phyloP scores from a whole-genome alignment of 1,140 invertebrate genomes.

The Listronotus oregonensis region DNA sequence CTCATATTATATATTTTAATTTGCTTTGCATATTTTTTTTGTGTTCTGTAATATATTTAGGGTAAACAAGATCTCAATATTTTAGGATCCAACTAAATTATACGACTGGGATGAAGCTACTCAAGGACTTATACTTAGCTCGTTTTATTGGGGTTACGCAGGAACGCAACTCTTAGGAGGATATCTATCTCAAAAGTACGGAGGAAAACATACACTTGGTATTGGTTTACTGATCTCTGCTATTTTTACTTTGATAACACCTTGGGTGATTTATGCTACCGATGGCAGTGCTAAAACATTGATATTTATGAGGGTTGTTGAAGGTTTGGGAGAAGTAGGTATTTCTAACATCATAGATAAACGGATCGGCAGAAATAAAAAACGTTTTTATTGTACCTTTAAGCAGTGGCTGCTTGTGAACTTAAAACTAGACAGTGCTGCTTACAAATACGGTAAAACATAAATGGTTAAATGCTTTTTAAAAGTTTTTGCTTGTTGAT shows the following conservation, averaged over 20 bases:
- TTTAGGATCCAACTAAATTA: constrained; percentile 43
- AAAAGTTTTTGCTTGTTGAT: too few relatives aligned
- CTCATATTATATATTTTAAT: too few relatives aligned
- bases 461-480: too few relatives aligned
- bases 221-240: constrained; percentile 74
- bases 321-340: constrained; percentile 71
- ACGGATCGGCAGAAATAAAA: too few relatives aligned
- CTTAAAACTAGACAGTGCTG: too few relatives aligned
- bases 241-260: constrained; percentile 74
- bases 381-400: too few relatives aligned
- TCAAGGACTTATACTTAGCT: constrained; percentile 67
- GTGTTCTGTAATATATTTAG: too few relatives aligned
- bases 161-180: constrained; percentile 76
- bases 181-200: constrained; percentile 74
- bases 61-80: background rate
- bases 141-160: constrained; percentile 78
- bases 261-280: constrained; percentile 64
- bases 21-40: too few relatives aligned
- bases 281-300: constrained; percentile 62
- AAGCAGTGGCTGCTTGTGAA: too few relatives aligned
- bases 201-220: constrained; percentile 76
- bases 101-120: constrained; percentile 70
- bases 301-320: constrained; percentile 68
- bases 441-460: too few relatives aligned
- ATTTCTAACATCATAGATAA: too few relatives aligned